Evolutionary conservation across 2,888 invertebrate species (phyloP), one percentile per base, ranked within the genome.

Genomic region (Lordiphosa fenestrarum): DNA sequence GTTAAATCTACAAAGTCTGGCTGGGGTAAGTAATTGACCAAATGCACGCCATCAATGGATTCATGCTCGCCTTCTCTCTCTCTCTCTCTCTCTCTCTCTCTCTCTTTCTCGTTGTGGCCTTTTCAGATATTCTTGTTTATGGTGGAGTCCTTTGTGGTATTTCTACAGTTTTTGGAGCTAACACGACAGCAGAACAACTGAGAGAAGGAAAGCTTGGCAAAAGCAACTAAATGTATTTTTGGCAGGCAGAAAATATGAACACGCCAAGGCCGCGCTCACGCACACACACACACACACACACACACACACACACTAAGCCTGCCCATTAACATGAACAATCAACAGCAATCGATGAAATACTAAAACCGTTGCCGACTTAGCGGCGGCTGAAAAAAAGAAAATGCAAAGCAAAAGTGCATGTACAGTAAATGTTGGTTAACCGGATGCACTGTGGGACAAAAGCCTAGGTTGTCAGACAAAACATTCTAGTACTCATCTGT

Each of bases 51-150:
- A 19, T 19, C 13, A 1, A n/a, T 9, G 12, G 4, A 2, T 10
- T 5, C 5, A 13, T 21, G 3, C 6, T 4, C 12, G n/a, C n/a
- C n/a, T n/a, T 15, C 15, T 15, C 23, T 5, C 23, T 23, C 23
- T 23, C 23, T 21, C 12, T 12, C 6, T 7, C 10, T 15, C 15
- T 15, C 23, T 5, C 23, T 23, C 23, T 23, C 23, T 21, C 12
- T 12, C 6, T 7, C 10, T 13, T 12, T 19, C 6, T 42, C 9
- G n/a, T 47, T 30, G 0, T 13, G n/a, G 7, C 21, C 1, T 39
- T 60, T 49, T 0, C 56, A 83, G 80, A 75, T 85, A 53, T 80
- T 75, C 49, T 30, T 76, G 41, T 68, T 86, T 12, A 72, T 85
- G 3, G 36, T 82, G 36, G 65, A 84, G 6, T 66, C 69, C 0